Percentiles rank a stretch among this genome's conserved stretches.
These are phyloP conservation scores for Pimpla rufipes DNA, from an alignment of 2,888 invertebrate species.

Conservation along the genomic window DNA sequence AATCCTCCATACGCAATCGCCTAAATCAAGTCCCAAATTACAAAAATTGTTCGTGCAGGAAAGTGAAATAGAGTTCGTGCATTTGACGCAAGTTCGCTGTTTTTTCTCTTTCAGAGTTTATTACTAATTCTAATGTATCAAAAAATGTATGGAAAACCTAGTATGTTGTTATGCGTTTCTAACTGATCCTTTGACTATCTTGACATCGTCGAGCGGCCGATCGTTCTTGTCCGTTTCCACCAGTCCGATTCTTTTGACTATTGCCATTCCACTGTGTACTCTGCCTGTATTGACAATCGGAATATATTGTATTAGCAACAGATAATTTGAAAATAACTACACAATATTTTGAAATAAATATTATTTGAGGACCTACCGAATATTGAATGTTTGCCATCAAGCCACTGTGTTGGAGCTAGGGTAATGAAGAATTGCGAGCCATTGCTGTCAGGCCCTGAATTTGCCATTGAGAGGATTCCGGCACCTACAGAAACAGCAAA, in stretches of 20 bases:
- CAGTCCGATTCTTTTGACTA: conserved; percentile 96
- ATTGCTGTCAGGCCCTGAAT: conserved; percentile 98
- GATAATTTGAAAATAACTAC: conserved; percentile 21
- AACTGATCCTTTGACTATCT: conserved; percentile 89
- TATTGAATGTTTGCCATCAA: conserved; percentile 98
- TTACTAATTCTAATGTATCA: conserved; percentile 24
- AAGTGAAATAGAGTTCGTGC: neutral
- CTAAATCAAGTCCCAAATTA: no score
- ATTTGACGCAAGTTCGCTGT: neutral
- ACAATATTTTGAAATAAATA: conserved; percentile 31
- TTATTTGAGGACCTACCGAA: conserved; percentile 90
- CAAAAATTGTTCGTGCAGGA: neutral
- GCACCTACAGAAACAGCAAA: conserved; percentile 86
- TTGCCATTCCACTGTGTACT: conserved; percentile 94
- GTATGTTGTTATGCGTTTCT: conserved; percentile 82
- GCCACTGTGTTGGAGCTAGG: conserved; percentile 98
- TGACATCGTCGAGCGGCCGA: conserved; percentile 95
- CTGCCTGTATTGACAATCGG: conserved; percentile 87
- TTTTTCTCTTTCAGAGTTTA: neutral
- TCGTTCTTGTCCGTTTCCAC: conserved; percentile 98
- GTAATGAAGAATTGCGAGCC: conserved; percentile 99
- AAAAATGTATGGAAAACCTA: conserved; percentile 31
- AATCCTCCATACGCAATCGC: no score
- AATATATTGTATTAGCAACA: conserved; percentile 2
- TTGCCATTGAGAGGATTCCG: conserved; percentile 97